Percentiles rank a stretch among this genome's conserved stretches.
Evolutionary conservation across 2,888 invertebrate species (phyloP).

Genomic region (Hesperia comma): DNA sequence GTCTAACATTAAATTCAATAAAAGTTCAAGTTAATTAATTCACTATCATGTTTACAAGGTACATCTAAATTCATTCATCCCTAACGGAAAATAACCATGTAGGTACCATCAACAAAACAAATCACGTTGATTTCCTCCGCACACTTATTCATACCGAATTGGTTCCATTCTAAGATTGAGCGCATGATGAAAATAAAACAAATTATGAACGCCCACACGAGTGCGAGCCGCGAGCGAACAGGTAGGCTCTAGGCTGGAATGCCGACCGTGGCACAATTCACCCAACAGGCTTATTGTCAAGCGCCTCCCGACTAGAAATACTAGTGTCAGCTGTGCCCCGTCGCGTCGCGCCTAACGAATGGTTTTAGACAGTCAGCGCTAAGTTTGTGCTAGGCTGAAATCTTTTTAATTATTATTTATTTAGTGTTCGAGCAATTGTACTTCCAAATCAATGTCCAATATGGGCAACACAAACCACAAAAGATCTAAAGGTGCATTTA

Average conservation of each 20-base stretch:
- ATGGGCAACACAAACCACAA: no score
- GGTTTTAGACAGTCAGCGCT: conserved; percentile 21
- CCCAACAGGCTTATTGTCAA: conserved; percentile 61
- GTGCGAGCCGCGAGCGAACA: conserved; percentile 7
- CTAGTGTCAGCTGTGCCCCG: conserved; percentile 46
- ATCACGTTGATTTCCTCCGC: conserved; percentile 49
- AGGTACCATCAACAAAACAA: neutral
- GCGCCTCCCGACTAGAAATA: conserved; percentile 53
- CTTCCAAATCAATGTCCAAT: no score
- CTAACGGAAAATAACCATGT: no score
- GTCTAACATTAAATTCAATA: no score
- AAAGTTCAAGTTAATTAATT: no score
- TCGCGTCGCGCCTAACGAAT: neutral
- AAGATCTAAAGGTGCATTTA: no score
- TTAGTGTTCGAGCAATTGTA: no score
- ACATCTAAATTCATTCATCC: no score
- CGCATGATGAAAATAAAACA: conserved; percentile 51
- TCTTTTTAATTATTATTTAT: no score
- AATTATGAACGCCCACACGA: conserved; percentile 48
- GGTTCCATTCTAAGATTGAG: conserved; percentile 59
- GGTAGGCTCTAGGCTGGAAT: conserved; percentile 18
- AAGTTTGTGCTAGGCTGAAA: no score
- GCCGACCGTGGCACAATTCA: conserved; percentile 49
- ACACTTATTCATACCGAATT: conserved; percentile 56
- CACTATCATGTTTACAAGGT: no score